Base-by-base conservation (phyloP, 2,888 invertebrate genomes). In the Entomobrya multifasciata region DNA sequence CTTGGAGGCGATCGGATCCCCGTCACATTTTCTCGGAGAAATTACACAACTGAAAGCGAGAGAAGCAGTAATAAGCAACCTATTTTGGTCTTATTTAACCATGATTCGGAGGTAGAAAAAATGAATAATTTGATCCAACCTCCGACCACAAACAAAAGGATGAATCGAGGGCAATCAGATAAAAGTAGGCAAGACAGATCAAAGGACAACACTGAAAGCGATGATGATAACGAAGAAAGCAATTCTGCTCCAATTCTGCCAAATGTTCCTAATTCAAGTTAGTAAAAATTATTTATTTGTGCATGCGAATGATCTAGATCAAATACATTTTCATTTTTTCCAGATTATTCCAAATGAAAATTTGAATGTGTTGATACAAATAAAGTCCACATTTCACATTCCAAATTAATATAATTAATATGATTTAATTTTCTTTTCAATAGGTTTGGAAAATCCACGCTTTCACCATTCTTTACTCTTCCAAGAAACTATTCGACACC, bases 11-110 rank as follows among this genome's bases (percentile, higher is more conserved):
- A 94, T 44, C 92, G 92, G 5, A 93, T 94, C 11, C 92, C 93
- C 15, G 91, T 94, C 8, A 93, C 94, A 17, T 94, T 94, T 88
- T 93, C 94, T 4, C 93, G 94, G 82, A 92, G 94, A 15, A 93
- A 93, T 88, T 93, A 94, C 20, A 27, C 67, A 22, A 36, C 30
- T 1, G 47, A 76, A 44, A 65, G 67, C 25, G 65, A 65, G 36
- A 87, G 82, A 30, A 82, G 87, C 70, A n/a, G n/a, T n/a, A 81
- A 87, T 87, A 94, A 94, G 89, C 94, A 94, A 90, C 94, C 94
- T 8, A 93, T 94, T 83, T 92, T 94, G 17, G 94, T 94, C 6
- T 92, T 94, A 0, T 94, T 94, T 92, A 93, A 93, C 2, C 92
- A 93, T 83, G 93, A 94, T 83, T 92, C 92, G 1, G 84, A 86